Evolutionary conservation across 1,140 invertebrate species (phyloP).

Genomic region (Drosophila repletoides): DNA sequence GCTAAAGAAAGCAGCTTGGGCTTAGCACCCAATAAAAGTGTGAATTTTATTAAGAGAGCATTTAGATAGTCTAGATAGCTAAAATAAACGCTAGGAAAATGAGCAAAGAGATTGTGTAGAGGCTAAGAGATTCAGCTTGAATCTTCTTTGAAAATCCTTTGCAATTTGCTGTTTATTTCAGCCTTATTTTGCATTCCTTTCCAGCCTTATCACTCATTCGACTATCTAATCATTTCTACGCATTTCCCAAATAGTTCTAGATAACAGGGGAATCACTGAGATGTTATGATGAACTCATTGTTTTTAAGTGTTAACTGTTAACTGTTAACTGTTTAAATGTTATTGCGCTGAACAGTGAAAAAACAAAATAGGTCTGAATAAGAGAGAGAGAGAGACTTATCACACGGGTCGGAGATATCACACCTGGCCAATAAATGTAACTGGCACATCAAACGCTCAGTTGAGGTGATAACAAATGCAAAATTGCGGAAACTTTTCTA

Average conservation of each 20-base stretch:
- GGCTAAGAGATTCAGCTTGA: not conserved
- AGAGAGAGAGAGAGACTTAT: constrained; percentile 30
- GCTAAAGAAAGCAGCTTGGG: too few species aligned
- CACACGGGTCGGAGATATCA: constrained; percentile 49
- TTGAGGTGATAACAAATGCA: constrained; percentile 72
- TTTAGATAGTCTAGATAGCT: too few species aligned
- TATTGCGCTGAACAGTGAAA: not conserved
- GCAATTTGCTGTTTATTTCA: not conserved
- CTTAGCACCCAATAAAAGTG: too few species aligned
- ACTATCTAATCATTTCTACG: constrained; percentile 14
- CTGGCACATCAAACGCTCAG: constrained; percentile 61
- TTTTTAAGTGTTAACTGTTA: constrained; percentile 7
- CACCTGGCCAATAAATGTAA: constrained; percentile 51
- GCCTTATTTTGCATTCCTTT: not conserved
- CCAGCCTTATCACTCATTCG: not conserved
- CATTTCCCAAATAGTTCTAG: not conserved
- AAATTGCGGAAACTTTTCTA: constrained; percentile 64
- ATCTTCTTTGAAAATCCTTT: not conserved
- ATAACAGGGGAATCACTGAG: constrained; percentile 12
- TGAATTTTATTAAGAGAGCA: too few species aligned
- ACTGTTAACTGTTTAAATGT: not conserved
- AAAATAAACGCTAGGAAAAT: too few species aligned
- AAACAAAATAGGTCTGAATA: not conserved
- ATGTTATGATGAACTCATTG: constrained; percentile 18
- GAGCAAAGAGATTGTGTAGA: too few species aligned